Evolutionary conservation across 1,140 invertebrate genomes (phyloP).

Genomic region (Lasioglossum baleicum): DNA sequence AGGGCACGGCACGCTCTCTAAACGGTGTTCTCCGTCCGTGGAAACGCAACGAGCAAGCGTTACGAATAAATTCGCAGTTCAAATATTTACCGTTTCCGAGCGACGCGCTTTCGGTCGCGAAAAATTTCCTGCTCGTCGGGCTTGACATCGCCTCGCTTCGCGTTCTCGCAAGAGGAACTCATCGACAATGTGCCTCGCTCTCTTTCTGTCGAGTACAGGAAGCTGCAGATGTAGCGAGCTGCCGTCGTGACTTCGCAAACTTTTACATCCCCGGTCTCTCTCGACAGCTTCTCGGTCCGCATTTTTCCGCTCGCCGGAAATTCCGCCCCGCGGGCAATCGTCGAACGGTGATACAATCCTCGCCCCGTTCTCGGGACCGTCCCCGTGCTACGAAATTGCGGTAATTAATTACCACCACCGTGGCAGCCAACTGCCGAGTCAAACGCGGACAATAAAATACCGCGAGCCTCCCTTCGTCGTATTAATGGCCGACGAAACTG

Average conservation of each 20-base stretch:
- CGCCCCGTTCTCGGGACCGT: not conserved
- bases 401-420: conserved; percentile 47
- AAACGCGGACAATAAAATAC: conserved; percentile 5
- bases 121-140: not conserved
- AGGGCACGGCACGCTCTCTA: not conserved
- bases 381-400: conserved; percentile 20
- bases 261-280: too few species aligned
- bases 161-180: not conserved
- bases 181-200: not conserved
- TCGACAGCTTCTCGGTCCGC: too few species aligned
- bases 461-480: conserved; percentile 42
- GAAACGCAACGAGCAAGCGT: conserved; percentile 29
- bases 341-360: too few species aligned
- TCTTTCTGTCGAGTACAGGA: too few species aligned
- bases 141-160: too few species aligned
- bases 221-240: not conserved
- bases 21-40: not conserved
- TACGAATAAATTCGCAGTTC: not conserved
- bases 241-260: not conserved
- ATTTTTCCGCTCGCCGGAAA: too few species aligned
- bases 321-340: too few species aligned
- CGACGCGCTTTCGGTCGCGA: not conserved
- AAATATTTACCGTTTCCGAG: conserved; percentile 1
- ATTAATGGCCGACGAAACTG: conserved; percentile 38
- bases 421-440: conserved; percentile 1